Evolutionary conservation across 2,797 vertebrate species (phyloP).

Genomic region (Dendrocincla fuliginosa): DNA sequence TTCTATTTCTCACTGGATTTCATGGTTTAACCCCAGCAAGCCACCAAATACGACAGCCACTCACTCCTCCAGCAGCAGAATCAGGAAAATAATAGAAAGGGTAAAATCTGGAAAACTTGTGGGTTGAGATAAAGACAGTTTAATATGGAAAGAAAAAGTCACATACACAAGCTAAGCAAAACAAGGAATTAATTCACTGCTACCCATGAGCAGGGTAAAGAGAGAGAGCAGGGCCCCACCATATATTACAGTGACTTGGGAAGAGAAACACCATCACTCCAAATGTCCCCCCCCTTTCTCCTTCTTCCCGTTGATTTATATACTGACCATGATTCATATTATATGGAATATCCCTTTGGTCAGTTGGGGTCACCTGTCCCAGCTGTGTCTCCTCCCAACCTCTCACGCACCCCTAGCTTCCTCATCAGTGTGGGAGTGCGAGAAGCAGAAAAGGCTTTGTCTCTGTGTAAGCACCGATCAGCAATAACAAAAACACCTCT

Average conservation of each 20-base stretch:
- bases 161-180: background rate
- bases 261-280: background rate
- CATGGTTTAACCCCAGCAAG: background rate
- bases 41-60: background rate
- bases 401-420: background rate
- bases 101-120: background rate
- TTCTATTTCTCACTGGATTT: background rate
- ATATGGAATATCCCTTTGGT: background rate
- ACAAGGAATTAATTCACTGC: background rate
- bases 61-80: background rate
- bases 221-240: background rate
- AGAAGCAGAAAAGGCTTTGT: background rate
- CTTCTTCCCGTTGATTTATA: background rate
- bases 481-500: background rate
- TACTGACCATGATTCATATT: background rate
- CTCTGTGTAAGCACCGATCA: background rate
- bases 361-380: background rate
- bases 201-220: background rate
- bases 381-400: background rate
- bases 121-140: background rate
- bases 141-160: background rate
- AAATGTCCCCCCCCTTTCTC: background rate
- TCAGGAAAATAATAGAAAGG: background rate
- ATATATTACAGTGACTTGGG: too few relatives aligned
- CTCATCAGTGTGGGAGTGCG: accelerated